Evolutionary conservation across 2,797 vertebrate genomes (phyloP).

Genomic region (Scolopax bukidnonensis): DNA sequence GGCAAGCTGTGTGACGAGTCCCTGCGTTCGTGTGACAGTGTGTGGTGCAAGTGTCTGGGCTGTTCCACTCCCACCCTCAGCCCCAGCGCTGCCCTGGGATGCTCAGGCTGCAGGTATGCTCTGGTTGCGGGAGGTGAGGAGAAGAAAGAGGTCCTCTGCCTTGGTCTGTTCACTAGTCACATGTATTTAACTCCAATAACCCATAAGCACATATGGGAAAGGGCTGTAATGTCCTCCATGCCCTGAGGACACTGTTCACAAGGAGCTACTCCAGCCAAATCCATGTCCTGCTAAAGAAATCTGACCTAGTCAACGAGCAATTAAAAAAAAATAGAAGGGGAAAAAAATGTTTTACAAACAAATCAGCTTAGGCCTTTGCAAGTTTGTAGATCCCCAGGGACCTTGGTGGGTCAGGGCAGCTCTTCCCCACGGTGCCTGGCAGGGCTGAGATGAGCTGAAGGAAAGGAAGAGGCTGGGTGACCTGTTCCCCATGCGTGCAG

Average conservation of each 20-base stretch:
- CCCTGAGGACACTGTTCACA: neutral
- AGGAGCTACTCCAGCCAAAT: neutral
- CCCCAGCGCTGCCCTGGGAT: neutral
- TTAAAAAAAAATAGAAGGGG: neutral
- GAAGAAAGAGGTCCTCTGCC: neutral
- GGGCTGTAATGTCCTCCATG: neutral
- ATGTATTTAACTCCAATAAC: neutral
- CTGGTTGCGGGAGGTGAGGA: neutral
- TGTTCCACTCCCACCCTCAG: neutral
- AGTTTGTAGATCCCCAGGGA: neutral
- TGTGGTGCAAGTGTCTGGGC: neutral
- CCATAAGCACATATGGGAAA: neutral
- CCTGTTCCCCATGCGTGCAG: neutral
- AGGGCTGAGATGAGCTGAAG: neutral
- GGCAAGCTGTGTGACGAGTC: neutral
- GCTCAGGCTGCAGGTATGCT: neutral
- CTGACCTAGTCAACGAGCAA: neutral
- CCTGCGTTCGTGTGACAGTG: neutral
- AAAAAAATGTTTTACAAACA: neutral
- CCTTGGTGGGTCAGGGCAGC: neutral
- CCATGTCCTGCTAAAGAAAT: neutral
- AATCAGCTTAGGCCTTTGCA: neutral
- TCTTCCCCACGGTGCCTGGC: neutral
- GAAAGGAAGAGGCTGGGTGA: neutral
- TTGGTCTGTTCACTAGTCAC: neutral